Conservation (phyloP, 35 echinoderm and acorn worm genomes). For the Amphiura filiformis region DNA sequence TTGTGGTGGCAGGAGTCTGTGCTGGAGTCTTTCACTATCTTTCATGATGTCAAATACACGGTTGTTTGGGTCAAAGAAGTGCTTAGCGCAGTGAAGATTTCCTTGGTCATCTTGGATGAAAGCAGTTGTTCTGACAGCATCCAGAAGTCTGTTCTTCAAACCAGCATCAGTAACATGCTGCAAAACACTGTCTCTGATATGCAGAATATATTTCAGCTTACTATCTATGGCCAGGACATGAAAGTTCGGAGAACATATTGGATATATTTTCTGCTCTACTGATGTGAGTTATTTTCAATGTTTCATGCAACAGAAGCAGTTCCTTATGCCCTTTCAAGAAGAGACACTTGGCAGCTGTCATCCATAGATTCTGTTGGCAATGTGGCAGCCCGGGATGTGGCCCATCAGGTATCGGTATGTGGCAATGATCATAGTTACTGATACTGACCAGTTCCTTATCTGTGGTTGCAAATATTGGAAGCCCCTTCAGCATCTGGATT, state of each 20-base stretch:
- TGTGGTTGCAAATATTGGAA: not conserved
- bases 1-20: not conserved
- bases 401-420: no score
- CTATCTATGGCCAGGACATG: not conserved
- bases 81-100: not conserved
- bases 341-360: not conserved
- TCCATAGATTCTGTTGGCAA: not conserved
- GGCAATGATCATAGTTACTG: not conserved
- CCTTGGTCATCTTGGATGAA: conserved; percentile 21
- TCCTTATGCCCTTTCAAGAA: not conserved
- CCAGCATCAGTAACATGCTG: not conserved
- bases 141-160: not conserved
- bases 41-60: not conserved
- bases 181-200: conserved; percentile 3
- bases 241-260: conserved; percentile 25
- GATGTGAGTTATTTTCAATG: conserved; percentile 6
- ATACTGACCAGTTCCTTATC: not conserved
- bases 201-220: not conserved
- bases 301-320: not conserved
- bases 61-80: conserved; percentile 1
- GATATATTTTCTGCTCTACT: not conserved
- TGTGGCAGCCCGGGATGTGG: not conserved
- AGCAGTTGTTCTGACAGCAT: not conserved
- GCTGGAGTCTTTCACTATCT: not conserved
- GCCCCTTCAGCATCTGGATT: not conserved